Percentiles rank a stretch among this genome's conserved stretches.
Evolutionary conservation across 2,888 invertebrate species (phyloP).

Genomic region (Zele albiditarsus): DNA sequence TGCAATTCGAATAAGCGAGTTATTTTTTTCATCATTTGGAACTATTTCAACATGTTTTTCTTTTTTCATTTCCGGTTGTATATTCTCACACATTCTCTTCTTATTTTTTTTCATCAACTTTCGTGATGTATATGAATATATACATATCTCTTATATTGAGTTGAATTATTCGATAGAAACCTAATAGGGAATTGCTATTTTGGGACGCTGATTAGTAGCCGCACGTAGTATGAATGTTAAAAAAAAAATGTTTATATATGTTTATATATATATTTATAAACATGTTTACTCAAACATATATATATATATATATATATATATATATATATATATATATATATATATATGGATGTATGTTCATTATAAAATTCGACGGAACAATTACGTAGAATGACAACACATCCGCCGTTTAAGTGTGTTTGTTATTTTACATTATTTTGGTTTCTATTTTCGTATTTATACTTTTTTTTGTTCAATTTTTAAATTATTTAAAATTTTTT

Average conservation of each 20-base stretch:
- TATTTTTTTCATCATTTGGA: background rate
- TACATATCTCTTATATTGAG: background rate
- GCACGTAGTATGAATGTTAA: background rate
- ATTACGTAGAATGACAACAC: slow-evolving; percentile 42
- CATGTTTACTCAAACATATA: no score
- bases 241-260: background rate
- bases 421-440: slow-evolving; percentile 4
- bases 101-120: background rate
- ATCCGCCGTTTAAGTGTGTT: slow-evolving; percentile 30
- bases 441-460: slow-evolving; percentile 18
- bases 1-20: slow-evolving; percentile 21
- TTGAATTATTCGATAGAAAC: background rate
- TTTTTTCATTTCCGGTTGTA: background rate
- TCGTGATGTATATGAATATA: background rate
- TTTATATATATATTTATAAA: background rate
- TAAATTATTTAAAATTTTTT: no score
- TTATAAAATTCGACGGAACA: slow-evolving; percentile 40
- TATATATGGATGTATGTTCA: background rate
- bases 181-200: background rate
- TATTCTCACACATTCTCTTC: background rate
- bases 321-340: slow-evolving; percentile 6
- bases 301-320: no score
- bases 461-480: slow-evolving; percentile 19
- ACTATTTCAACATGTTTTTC: background rate
- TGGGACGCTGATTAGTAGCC: slow-evolving; percentile 5